Evolutionary conservation across 2,888 invertebrate species (phyloP), one percentile per base, ranked within the genome.

Genomic region (Hofmannophila pseudospretella): DNA sequence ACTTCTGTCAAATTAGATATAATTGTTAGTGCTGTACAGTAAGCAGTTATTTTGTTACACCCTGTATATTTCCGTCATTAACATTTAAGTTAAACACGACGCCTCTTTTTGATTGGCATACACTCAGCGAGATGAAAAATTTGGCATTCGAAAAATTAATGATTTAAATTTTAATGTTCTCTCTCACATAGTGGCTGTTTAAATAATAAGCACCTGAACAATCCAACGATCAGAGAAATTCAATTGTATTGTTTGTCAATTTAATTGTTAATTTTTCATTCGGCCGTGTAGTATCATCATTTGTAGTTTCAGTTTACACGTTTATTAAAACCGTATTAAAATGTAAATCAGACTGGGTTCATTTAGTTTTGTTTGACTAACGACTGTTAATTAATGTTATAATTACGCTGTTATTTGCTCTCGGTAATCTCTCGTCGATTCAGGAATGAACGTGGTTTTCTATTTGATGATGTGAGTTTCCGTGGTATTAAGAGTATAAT

Each of bases 131-230:
- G 34, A 36, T 32, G 38, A 45, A 53, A 50, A 51, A 54, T 46
- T 39, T 39, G 41, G 35, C 29, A 13, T 11, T 20, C 35, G 38
- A 44, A 42, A 42, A 32, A 42, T 50, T 49, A 54, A 51, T 69
- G 58, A 67, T 76, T 64, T 60, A 66, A 67, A 55, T 58, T 62
- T 71, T 63, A 69, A 72, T 73, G 69, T 70, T 69, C 64, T 61
- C 67, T 7, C 3, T 5, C 8, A 23, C 5, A 60, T 54, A 60
- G 56, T 46, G 51, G 45, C 53, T 64, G 63, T 68, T 72, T 68
- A 60, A 67, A 68, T 69, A 74, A 74, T 76, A 71, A 73, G 67
- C 64, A n/a, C n/a, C n/a, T n/a, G n/a, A n/a, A n/a, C n/a, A 56
- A 58, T 64, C 59, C 10, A 68, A 52, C 60, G 55, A 61, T 45